phyloP scores from a whole-genome alignment of 2,113 vertebrate genomes.

The rabbit (Oryctolagus cuniculus) region mOryCun1.1 NC_091434.1:88429501-88430000 shows the following conservation, averaged over 20 bases:
- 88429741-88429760: neutral
- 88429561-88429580: rapidly evolving
- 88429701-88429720: neutral
- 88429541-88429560: neutral
- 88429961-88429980: neutral
- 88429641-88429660: neutral
- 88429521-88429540: neutral
- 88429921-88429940: neutral
- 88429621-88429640: neutral
- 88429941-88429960: neutral
- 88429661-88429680: neutral
- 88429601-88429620: neutral
- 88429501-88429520: neutral
- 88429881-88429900: neutral
- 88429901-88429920: neutral
- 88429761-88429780: neutral
- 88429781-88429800: neutral
- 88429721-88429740: neutral
- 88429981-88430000: neutral
- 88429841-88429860: neutral
- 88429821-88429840: neutral
- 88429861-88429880: neutral
- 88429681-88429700: neutral
- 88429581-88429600: neutral
- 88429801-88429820: neutral